phyloP scores from a whole-genome alignment of 2,797 vertebrate species.

The Smutsia gigantea region DNA sequence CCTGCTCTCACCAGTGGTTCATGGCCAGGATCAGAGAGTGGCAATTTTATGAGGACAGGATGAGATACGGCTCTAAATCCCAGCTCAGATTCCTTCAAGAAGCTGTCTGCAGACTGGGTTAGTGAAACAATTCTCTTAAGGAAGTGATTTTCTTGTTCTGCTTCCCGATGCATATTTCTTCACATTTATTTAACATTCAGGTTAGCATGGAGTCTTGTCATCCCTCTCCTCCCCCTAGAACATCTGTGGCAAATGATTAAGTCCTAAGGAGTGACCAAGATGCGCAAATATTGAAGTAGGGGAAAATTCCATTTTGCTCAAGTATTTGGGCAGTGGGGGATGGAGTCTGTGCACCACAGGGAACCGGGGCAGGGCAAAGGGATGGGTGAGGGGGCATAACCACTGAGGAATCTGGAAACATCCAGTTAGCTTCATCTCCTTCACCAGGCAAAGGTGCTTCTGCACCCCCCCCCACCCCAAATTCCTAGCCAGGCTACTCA shows the following conservation, averaged over 20 bases:
- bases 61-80: neutral
- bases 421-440: neutral
- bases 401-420: neutral
- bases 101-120: neutral
- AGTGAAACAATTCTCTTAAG: neutral
- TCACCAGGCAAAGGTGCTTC: neutral
- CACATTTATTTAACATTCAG: neutral
- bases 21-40: fast-evolving
- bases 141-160: neutral
- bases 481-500: no score
- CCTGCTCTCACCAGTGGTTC: neutral
- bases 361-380: neutral
- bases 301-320: slow-evolving; percentile 9
- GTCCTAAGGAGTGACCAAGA: neutral
- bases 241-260: neutral
- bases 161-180: neutral
- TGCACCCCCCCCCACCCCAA: no score
- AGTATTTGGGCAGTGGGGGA: neutral
- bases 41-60: neutral
- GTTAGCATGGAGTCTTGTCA: neutral
- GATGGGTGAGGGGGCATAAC: neutral
- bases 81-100: neutral
- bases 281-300: neutral
- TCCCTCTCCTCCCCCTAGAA: neutral
- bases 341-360: neutral